A percentile compares a stretch with the other conserved stretches of the same genome.
These are phyloP conservation scores for Podarcis raffonei DNA, from an alignment of 2,113 vertebrate species.

Conservation along the genomic window DNA sequence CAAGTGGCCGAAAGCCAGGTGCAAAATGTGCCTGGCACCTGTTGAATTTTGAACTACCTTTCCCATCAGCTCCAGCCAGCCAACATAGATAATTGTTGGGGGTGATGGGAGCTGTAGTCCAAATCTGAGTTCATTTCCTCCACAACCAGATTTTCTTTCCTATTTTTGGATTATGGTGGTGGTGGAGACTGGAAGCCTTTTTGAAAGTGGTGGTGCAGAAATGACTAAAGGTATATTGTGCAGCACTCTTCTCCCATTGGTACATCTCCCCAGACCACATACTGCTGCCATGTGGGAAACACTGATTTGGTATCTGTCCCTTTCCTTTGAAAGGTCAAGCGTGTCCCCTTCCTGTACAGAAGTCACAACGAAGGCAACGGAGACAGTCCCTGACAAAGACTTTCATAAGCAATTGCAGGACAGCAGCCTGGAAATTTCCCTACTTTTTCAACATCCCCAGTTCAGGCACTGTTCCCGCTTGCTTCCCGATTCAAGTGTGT, in stretches of 20 bases:
- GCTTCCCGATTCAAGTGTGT: constrained; percentile 7
- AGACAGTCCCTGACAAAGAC: background rate
- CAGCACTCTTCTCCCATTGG: background rate
- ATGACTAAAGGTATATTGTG: background rate
- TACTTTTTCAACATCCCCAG: background rate
- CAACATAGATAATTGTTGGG: too few relatives aligned
- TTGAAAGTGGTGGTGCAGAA: too few relatives aligned
- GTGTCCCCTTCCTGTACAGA: background rate
- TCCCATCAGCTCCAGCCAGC: too few relatives aligned
- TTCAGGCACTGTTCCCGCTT: background rate
- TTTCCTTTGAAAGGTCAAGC: background rate
- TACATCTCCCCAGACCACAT: background rate
- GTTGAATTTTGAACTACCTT: too few relatives aligned
- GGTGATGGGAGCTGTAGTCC: too few relatives aligned
- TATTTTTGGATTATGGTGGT: background rate
- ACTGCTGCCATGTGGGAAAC: background rate
- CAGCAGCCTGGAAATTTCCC: background rate
- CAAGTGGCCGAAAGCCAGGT: too few relatives aligned
- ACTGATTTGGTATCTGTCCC: background rate
- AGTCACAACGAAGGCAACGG: background rate
- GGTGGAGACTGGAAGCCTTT: background rate
- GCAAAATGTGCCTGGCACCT: too few relatives aligned
- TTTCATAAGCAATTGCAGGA: background rate
- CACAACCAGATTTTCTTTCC: too few relatives aligned
- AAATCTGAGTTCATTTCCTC: too few relatives aligned